Evolutionary conservation across 2,888 invertebrate species (phyloP), one percentile per base, ranked within the genome.

Genomic region (Lycocerus yunnanus): DNA sequence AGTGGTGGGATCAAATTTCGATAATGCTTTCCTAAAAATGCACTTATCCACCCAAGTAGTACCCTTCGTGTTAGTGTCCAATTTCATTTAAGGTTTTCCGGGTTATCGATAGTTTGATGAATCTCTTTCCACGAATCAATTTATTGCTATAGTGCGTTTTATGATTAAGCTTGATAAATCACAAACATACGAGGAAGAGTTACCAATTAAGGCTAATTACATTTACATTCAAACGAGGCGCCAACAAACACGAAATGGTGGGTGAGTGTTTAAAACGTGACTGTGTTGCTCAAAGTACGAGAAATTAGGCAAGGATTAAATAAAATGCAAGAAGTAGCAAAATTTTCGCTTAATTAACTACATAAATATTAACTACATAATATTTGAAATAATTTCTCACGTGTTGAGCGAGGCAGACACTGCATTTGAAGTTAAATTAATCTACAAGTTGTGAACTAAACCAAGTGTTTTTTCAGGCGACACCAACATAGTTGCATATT

Each of bases 21-120:
- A 75, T 72, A 75, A 69, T 75, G 72, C 67, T 72, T 72, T 69
- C 18, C 66, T 66, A 72, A 72, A 73, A 76, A 76, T 71, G 69
- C 76, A 74, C 76, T 76, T 76, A 76, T 60, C 43, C 73, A 74
- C 66, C 76, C 70, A 67, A 76, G 73, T 71, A 68, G 71, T 71
- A 43, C 43, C 71, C 74, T 74, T 68, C 76, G 24, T 74, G 73
- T 69, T 69, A 66, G 73, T 74, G 71, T 76, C 76, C 72, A 69
- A 76, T 73, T 76, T 74, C 76, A 73, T 76, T 74, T 73, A 66
- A 69, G 71, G 68, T 27, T 66, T 69, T 73, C 63, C 60, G 66
- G 67, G 67, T 69, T 75, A 66, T 58, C 63, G 72, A 72, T 69
- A 72, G 65, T 72, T 60, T 20, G 65, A 15, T 58, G 66, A 21